These are phyloP conservation scores for Dolichomitus sp. DNA, from an alignment of 2,888 invertebrate species.

Conservation along the genomic window DNA sequence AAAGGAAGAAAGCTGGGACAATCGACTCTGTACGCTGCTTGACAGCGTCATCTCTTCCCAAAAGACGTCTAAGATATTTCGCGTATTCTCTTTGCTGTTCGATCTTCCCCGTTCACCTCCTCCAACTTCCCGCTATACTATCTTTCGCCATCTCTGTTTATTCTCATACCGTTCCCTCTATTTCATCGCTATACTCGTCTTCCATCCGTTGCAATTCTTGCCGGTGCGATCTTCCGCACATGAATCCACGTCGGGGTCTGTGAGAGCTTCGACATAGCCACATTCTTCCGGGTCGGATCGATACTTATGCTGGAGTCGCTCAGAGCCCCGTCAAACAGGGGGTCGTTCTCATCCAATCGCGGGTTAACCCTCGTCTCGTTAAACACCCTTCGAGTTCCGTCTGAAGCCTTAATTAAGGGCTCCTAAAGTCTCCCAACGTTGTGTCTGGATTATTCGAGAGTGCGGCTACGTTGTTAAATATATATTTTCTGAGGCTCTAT, in stretches of 20 bases:
- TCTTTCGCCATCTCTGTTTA: slow-evolving; percentile 10
- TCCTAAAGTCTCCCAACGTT: slow-evolving; percentile 24
- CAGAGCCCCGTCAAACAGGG: not conserved
- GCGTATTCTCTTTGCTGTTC: slow-evolving; percentile 30
- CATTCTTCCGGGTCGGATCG: slow-evolving; percentile 16
- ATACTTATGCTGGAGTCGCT: slow-evolving; percentile 13
- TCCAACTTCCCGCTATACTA: not conserved
- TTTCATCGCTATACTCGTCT: not conserved
- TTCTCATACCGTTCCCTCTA: slow-evolving; percentile 31
- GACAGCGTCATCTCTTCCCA: slow-evolving; percentile 64
- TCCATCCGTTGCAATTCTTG: slow-evolving; percentile 1
- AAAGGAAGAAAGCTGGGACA: slow-evolving; percentile 28
- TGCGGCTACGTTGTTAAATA: not conserved
- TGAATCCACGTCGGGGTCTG: not conserved
- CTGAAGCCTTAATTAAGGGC: slow-evolving; percentile 51
- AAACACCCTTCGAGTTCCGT: slow-evolving; percentile 19
- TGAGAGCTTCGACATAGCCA: not conserved
- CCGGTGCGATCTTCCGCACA: slow-evolving; percentile 2
- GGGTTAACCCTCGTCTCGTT: slow-evolving; percentile 34
- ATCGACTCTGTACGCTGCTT: slow-evolving; percentile 62
- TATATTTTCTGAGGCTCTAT: not conserved
- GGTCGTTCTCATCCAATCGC: slow-evolving; percentile 17
- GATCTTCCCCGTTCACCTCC: slow-evolving; percentile 4
- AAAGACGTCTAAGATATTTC: slow-evolving; percentile 57
- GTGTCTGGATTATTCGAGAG: slow-evolving; percentile 33